These are phyloP conservation scores for Synergus itoensis DNA, from an alignment of 2,888 invertebrate genomes.

Conservation along the genomic window DNA sequence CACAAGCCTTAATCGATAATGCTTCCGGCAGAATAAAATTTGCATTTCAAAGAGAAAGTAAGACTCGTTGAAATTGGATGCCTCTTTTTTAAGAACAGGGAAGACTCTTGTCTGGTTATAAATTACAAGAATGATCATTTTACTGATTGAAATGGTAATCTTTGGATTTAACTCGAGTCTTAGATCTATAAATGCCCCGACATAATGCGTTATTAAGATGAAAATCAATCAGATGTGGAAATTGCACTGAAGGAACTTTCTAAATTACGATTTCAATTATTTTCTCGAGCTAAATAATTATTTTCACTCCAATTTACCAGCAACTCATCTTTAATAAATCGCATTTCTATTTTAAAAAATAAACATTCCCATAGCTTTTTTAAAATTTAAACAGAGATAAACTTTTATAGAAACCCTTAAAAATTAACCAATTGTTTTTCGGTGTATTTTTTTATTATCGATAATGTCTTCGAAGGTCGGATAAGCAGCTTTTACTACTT, in stretches of 20 bases:
- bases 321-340: no score
- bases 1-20: conserved; percentile 22
- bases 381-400: no score
- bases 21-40: conserved; percentile 25
- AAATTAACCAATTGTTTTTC: conserved; percentile 10
- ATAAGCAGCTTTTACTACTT: conserved; percentile 48
- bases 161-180: neutral
- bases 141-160: neutral
- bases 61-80: conserved; percentile 11
- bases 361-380: no score
- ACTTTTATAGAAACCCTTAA: neutral
- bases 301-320: neutral
- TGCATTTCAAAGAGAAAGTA: conserved; percentile 34
- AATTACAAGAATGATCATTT: neutral
- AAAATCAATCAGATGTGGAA: neutral
- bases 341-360: no score
- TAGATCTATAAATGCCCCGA: neutral
- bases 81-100: neutral
- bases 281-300: neutral
- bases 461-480: conserved; percentile 50
- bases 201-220: neutral
- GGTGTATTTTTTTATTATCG: conserved; percentile 19
- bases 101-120: conserved; percentile 6
- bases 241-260: neutral
- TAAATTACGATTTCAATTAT: neutral